Percentiles rank a stretch among this genome's conserved stretches.
phyloP scores from a whole-genome alignment of 2,113 vertebrate species.

The Mormoops blainvillei region DNA sequence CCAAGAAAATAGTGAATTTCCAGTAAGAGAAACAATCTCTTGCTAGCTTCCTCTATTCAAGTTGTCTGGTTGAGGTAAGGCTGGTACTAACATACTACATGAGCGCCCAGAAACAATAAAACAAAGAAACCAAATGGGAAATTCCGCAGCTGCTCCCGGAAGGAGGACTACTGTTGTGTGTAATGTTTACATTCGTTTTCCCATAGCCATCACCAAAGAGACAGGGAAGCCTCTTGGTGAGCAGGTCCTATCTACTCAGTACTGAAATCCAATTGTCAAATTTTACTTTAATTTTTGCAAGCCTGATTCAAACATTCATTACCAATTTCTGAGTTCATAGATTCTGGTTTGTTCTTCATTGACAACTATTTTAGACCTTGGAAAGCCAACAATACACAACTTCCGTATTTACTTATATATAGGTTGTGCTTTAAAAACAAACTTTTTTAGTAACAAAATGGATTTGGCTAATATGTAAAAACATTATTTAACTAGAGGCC shows the following conservation, averaged over 20 bases:
- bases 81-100: neutral
- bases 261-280: neutral
- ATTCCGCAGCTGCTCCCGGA: neutral
- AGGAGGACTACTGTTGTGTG: too few species aligned
- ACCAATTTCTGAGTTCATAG: neutral
- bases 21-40: neutral
- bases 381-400: neutral
- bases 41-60: neutral
- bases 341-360: neutral
- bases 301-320: neutral
- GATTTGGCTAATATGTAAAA: neutral
- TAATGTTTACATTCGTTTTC: neutral
- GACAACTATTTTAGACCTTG: neutral
- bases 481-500: neutral
- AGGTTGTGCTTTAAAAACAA: slow-evolving; percentile 11
- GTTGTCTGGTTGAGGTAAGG: neutral
- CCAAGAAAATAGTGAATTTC: neutral
- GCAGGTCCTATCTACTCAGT: neutral
- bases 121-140: neutral
- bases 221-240: neutral
- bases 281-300: neutral
- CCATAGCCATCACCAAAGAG: neutral
- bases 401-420: neutral
- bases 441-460: neutral
- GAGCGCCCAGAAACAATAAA: neutral